Percentiles rank a stretch among this genome's conserved stretches.
Evolutionary conservation across 30 jellyfish, hydroid and myxozoan genomes (phyloP).

Genomic region (Aurelia sp.): DNA sequence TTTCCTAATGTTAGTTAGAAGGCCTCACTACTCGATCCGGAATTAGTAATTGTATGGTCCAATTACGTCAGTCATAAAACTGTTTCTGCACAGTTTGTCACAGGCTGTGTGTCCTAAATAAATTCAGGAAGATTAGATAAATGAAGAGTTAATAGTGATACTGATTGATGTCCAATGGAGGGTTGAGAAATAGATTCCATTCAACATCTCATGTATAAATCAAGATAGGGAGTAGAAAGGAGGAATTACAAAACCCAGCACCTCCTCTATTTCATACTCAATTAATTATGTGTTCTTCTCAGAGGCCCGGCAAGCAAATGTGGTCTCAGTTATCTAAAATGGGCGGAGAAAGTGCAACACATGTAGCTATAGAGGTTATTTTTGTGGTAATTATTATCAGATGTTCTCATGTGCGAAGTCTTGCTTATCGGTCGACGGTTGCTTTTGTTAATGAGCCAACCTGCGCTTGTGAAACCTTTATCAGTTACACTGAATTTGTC

Average conservation of each 20-base stretch:
- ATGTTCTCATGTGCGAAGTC: conserved; percentile 8
- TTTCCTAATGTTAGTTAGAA: no score
- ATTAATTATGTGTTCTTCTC: conserved; percentile 17
- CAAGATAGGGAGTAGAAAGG: conserved; percentile 1
- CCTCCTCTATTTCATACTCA: conserved; percentile 52
- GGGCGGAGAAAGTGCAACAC: conserved; percentile 69
- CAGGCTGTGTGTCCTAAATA: conserved; percentile 3
- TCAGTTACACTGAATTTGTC: neutral
- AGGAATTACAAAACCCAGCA: conserved; percentile 10
- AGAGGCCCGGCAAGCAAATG: conserved; percentile 25
- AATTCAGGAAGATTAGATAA: neutral
- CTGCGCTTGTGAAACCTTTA: neutral
- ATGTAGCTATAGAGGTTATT: conserved; percentile 42
- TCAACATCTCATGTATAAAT: neutral
- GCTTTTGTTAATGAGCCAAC: conserved; percentile 25
- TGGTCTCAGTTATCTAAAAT: conserved; percentile 37
- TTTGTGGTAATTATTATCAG: conserved; percentile 25
- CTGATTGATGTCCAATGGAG: no score
- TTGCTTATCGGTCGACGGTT: conserved; percentile 5
- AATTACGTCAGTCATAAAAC: neutral
- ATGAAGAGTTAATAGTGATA: no score
- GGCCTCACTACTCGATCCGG: no score
- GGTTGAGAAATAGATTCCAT: no score
- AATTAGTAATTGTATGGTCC: neutral
- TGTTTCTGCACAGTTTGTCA: neutral